Conservation (phyloP, 2,888 invertebrate species). For the Cryptophagus acutangulus region DNA sequence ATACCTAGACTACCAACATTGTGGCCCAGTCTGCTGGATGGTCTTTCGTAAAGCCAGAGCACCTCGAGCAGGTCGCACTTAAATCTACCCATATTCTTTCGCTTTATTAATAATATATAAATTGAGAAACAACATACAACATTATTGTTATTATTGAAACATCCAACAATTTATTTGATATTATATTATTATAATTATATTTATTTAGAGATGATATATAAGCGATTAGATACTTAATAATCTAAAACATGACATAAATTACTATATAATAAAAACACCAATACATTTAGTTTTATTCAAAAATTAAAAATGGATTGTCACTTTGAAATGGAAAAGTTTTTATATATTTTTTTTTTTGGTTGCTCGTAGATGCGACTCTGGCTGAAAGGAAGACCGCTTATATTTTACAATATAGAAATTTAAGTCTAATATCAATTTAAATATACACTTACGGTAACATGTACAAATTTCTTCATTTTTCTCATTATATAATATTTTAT, state of each 20-base stretch:
- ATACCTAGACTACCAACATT: conserved; percentile 41
- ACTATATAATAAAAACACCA: conserved; percentile 37
- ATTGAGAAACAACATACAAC: conserved; percentile 43
- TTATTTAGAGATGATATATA: conserved; percentile 26
- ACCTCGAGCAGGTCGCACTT: conserved; percentile 29
- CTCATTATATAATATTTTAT: conserved; percentile 38
- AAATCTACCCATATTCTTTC: conserved; percentile 10
- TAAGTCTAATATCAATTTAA: conserved; percentile 40
- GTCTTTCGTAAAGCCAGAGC: conserved; percentile 21
- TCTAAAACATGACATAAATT: conserved; percentile 1
- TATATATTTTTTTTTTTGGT: conserved; percentile 4
- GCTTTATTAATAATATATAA: no score
- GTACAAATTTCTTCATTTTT: conserved; percentile 48
- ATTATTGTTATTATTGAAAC: conserved; percentile 35
- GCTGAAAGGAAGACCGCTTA: conserved; percentile 22
- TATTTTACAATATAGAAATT: conserved; percentile 22
- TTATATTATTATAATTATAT: conserved; percentile 19
- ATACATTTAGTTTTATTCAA: no score
- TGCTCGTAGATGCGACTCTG: conserved; percentile 28
- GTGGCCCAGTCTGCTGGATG: conserved; percentile 42
- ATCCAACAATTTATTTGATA: conserved; percentile 37
- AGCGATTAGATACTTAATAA: conserved; percentile 31
- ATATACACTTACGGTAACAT: conserved; percentile 42
- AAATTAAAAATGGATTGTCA: conserved; percentile 47
- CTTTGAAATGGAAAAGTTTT: conserved; percentile 35